Base-by-base conservation (phyloP, 2,888 invertebrate species). In the Hyppa rectilinea region DNA sequence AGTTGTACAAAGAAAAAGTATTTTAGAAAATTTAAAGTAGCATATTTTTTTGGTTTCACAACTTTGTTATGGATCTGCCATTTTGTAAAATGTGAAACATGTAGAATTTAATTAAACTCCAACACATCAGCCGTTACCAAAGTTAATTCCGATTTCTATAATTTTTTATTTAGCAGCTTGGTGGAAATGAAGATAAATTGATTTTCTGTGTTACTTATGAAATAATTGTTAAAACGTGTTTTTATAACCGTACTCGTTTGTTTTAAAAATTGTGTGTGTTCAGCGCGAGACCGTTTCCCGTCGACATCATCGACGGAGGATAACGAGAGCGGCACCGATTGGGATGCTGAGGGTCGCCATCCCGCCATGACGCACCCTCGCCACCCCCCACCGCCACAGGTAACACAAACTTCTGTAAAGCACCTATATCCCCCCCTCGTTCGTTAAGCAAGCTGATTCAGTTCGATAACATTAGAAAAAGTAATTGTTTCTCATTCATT, bases 281-380 rank as follows among this genome's bases (percentile, higher is more conserved):
- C 90, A 97, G 97, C 96, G 83, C 96, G 97, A 75, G 97, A 97
- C 85, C 96, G 97, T 69, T 97, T 97, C 87, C 97, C 96, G 87
- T 97, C 97, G 29, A 97, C 97, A 55, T 97, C 97, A 38, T 97
- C 97, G 67, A 92, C 94, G 58, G 97, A 97, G 85, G 97, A 97
- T 78, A 96, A 96, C 88, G 97, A 97, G 85, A 96, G 96, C 86
- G 96, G 96, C 82, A 96, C 96, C 31, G 96, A 97, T 86, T 93
- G 96, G 92, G 95, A 96, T 87, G 88, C 94, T 74, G 91, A 91
- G 71, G 84, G 84, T 29, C 87, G 78, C 81, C 86, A 74, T 80
- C 88, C 75, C 43, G 56, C 61, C 29, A 81, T 84, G 80, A 68
- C 72, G 49, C 80, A 78, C 59, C 82, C 75, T 34, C 74, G 71